Evolutionary conservation across 1,140 invertebrate species (phyloP).

Genomic region (Paracyclopina nana): DNA sequence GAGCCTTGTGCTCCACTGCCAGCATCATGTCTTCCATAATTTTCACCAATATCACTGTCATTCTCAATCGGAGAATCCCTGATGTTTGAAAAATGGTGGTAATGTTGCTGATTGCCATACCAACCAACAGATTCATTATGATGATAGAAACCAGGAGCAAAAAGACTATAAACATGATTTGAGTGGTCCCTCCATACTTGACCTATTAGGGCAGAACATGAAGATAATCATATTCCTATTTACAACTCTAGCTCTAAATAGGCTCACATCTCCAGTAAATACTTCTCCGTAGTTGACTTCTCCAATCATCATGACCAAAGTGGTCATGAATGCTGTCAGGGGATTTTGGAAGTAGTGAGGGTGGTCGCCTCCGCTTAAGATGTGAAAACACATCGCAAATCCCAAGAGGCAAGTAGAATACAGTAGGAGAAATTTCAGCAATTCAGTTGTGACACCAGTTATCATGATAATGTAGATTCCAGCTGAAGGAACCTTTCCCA

Average conservation of each 20-base stretch:
- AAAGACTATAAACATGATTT: slow-evolving; percentile 43
- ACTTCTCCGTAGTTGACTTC: slow-evolving; percentile 63
- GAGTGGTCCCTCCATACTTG: neutral
- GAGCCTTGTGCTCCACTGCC: too few relatives aligned
- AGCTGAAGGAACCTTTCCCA: slow-evolving; percentile 29
- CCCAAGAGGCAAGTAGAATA: slow-evolving; percentile 33
- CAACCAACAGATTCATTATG: slow-evolving; percentile 52
- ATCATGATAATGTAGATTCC: slow-evolving; percentile 38
- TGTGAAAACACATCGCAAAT: slow-evolving; percentile 31
- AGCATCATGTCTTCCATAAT: slow-evolving; percentile 1
- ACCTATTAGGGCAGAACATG: neutral
- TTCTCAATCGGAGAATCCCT: neutral
- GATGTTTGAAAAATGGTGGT: neutral
- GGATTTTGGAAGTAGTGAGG: slow-evolving; percentile 13
- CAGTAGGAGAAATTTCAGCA: slow-evolving; percentile 31
- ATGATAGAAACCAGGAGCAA: slow-evolving; percentile 58
- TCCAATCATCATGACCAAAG: slow-evolving; percentile 68
- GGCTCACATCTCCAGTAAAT: slow-evolving; percentile 40
- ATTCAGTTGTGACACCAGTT: slow-evolving; percentile 31
- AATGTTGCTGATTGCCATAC: slow-evolving; percentile 2
- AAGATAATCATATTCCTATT: too few relatives aligned
- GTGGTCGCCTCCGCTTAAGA: slow-evolving; percentile 24
- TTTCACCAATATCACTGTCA: neutral
- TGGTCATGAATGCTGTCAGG: slow-evolving; percentile 47
- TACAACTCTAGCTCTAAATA: slow-evolving; percentile 22